Base-by-base conservation (phyloP, 2,113 vertebrate genomes). In the Azemiops feae region DNA sequence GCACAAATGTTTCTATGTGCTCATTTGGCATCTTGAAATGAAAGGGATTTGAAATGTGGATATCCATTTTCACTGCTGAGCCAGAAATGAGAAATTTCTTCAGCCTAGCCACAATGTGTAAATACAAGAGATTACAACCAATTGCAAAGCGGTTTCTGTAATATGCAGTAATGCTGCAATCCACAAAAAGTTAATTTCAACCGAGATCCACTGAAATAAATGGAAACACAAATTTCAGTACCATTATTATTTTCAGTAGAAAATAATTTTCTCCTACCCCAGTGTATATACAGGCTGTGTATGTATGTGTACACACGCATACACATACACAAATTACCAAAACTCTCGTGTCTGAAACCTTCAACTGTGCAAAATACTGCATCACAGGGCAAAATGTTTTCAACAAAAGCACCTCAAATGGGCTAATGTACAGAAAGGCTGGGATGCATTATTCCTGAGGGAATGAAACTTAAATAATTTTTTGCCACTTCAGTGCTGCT, bases 1-100 rank as follows among this genome's bases (percentile, higher is more conserved):
- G 45, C 95, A 74, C 89, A 94, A 85, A 94, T 94, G 95, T 89
- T 25, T 89, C 93, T 94, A 91, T 94, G 96, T 92, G 91, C 88
- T 23, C 1, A 20, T 45, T 89, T 87, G 90, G 91, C 87, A 93
- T 55, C 93, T 92, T 94, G 89, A 94, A 81, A 93, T 94, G 94
- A 89, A 91, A 91, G 50, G 91, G 60, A 87, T n/a, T 91, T 88
- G 92, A 43, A 85, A 94, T 94, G 50, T 1, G 30, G 93, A 91
- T 92, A 54, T 91, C 93, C 85, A 94, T 91, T 92, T 95, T 95
- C 89, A 93, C 25, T 92, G 55, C 88, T 94, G 95, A 91, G 93
- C 89, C 85, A n/a, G 92, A 74, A 55, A 93, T 96, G 92, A 96
- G 85, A 92, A 92, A 96, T 94, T 8, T 93, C 64, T 89, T 94